Evolutionary conservation across 2,113 vertebrate species (phyloP), one percentile per base, ranked within the genome.

Genomic region (Rutilus rutilus): DNA sequence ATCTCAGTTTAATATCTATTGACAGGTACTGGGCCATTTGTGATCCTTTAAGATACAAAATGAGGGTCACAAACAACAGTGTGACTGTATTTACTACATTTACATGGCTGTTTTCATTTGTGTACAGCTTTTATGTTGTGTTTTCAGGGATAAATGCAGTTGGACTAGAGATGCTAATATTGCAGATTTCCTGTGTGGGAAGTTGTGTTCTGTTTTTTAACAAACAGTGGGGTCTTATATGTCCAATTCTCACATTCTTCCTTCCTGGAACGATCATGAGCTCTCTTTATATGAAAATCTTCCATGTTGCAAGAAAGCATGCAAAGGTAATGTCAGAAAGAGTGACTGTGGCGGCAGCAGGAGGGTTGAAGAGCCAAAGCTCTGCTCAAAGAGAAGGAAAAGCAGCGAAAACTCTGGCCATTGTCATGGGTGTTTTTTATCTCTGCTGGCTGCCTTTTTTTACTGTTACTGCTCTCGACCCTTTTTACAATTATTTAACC

Each of bases 1-100:
- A 85, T 77, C 57, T 90, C 10, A 86, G 83, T 84, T 86, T 87
- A 67, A 86, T 91, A 73, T 85, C 90, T 78, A n/a, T 90, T 50
- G 90, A 91, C 54, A 87, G 90, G 17, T 91, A 86, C 65, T 27
- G 76, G 59, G 90, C 90, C 33, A 86, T 57, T 23, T 57, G 54
- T 57, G 54, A 57, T 57, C 54, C 54, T 57, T 57, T 57, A 21
- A 57, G 54, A 2, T 57, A 57, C 54, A 57, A 57, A 23, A 23
- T 90, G 25, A 86, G 42, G 57, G 39, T 90, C 15, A 91, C 89
- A 6, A 74, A 84, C 47, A 82, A 4, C 12, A 90, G 19, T 71
- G 83, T 84, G 12, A 5, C 73, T 23, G 45, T 87, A 8, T 79
- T 69, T 52, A 84, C 87, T 2, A 33, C 30, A 33, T 15, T 86